Evolutionary conservation across 2,888 invertebrate genomes (phyloP).

Genomic region (Hemithea aestivaria): DNA sequence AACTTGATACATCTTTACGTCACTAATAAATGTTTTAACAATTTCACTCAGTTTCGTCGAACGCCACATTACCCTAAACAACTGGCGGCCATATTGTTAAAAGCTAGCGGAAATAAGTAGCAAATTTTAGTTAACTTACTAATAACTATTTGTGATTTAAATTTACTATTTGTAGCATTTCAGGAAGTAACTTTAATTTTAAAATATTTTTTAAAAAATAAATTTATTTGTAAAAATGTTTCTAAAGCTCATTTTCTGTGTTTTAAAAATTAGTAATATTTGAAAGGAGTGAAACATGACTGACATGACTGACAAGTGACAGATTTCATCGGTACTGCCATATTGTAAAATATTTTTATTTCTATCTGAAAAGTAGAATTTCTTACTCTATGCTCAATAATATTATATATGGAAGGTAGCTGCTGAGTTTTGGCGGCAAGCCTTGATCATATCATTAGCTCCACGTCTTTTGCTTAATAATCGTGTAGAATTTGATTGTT

Average conservation of each 20-base stretch:
- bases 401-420: too few relatives aligned
- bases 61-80: slow-evolving; percentile 80
- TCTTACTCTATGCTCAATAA: too few relatives aligned
- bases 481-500: too few relatives aligned
- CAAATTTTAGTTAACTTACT: slow-evolving; percentile 35
- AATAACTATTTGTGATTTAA: background rate
- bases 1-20: slow-evolving; percentile 73
- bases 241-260: too few relatives aligned
- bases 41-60: slow-evolving; percentile 76
- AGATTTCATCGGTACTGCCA: background rate
- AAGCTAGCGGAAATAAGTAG: slow-evolving; percentile 66
- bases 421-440: too few relatives aligned
- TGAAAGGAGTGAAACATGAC: slow-evolving; percentile 11
- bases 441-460: too few relatives aligned
- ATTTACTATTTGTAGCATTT: too few relatives aligned
- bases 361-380: too few relatives aligned
- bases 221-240: too few relatives aligned
- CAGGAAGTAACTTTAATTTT: too few relatives aligned
- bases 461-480: too few relatives aligned
- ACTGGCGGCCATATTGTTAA: slow-evolving; percentile 78
- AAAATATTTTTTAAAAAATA: too few relatives aligned
- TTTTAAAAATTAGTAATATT: background rate
- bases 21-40: slow-evolving; percentile 70
- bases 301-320: slow-evolving; percentile 10
- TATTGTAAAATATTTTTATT: background rate